phyloP scores from a whole-genome alignment of 2,113 vertebrate genomes.

The Chloroceryle aenea region DNA sequence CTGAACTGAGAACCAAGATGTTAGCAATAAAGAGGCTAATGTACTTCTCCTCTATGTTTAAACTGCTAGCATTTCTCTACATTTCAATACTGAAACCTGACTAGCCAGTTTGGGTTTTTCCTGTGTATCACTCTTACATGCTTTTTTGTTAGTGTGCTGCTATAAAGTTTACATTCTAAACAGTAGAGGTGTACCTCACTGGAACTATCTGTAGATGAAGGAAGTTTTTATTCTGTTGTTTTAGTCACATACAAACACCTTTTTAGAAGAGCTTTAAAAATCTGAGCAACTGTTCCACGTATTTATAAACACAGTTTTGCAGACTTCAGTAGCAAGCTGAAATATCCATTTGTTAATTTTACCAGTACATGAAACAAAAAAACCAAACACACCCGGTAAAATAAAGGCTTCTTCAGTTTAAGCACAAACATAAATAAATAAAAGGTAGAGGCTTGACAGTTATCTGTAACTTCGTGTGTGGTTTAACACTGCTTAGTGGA shows the following conservation, averaged over 20 bases:
- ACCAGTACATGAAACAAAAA: background rate
- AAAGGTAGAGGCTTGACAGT: background rate
- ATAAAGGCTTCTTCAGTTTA: background rate
- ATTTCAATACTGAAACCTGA: background rate
- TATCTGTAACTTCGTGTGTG: background rate
- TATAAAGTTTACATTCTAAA: background rate
- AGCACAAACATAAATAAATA: background rate
- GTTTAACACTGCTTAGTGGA: background rate
- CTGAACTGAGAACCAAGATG: background rate
- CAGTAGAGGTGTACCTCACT: background rate
- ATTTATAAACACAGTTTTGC: background rate
- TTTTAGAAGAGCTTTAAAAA: background rate
- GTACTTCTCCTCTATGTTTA: background rate
- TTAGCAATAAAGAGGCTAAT: background rate
- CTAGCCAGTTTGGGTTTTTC: background rate
- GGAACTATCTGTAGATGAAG: background rate
- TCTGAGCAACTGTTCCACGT: background rate
- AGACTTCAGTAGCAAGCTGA: background rate
- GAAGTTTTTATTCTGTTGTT: background rate
- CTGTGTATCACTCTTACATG: background rate
- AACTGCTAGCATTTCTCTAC: background rate
- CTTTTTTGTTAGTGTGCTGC: background rate
- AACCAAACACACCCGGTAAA: background rate
- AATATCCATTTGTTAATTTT: background rate
- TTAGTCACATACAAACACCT: background rate